Percentiles rank a stretch among this genome's conserved stretches.
phyloP scores from a whole-genome alignment of 2,888 invertebrate species.

The Caenorhabditis sp. region DNA sequence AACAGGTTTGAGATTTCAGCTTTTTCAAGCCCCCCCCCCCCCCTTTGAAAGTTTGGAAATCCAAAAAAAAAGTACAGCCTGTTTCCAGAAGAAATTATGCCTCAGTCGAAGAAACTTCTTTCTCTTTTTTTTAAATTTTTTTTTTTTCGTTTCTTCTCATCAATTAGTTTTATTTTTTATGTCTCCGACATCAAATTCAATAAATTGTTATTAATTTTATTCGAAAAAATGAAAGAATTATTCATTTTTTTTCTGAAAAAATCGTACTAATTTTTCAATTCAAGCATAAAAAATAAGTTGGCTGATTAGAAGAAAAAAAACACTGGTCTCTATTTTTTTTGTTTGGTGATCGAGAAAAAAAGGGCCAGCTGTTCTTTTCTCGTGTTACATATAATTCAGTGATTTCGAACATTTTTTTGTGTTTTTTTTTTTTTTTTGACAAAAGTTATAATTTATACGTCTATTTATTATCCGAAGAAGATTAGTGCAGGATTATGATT shows the following conservation, averaged over 20 bases:
- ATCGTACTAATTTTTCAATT: neutral
- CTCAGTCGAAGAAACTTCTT: too few species aligned
- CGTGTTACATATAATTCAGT: neutral
- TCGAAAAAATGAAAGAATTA: too few species aligned
- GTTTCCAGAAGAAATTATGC: too few species aligned
- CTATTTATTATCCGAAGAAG: neutral
- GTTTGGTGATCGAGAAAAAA: neutral
- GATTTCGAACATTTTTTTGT: neutral
- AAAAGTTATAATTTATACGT: neutral
- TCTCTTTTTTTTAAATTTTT: too few species aligned
- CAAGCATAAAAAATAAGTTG: neutral
- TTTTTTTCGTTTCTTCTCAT: too few species aligned
- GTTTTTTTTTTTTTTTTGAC: neutral
- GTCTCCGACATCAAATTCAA: too few species aligned
- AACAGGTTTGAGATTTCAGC: too few species aligned
- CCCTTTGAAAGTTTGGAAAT: too few species aligned
- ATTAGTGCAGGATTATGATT: neutral
- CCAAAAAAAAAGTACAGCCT: too few species aligned
- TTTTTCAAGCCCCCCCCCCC: too few species aligned
- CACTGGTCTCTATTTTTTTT: neutral
- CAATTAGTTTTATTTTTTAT: too few species aligned
- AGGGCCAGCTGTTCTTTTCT: neutral
- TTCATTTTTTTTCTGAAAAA: neutral
- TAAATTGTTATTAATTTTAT: too few species aligned
- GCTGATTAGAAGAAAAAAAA: neutral